Conservation (phyloP, 2,113 vertebrate species). For the Amphiprion percula region DNA sequence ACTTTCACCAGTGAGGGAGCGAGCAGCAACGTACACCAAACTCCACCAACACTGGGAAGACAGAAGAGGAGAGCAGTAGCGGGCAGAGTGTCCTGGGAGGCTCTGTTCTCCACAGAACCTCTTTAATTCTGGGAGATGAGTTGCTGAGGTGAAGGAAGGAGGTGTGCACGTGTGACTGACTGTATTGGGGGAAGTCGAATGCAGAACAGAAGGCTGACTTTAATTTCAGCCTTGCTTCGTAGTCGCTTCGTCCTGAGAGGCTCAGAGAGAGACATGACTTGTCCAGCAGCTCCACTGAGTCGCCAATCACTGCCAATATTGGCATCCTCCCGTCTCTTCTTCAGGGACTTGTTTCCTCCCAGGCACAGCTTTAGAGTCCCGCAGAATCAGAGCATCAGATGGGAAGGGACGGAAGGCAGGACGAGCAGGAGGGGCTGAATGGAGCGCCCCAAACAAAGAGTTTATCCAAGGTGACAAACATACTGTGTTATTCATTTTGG, state of each 20-base stretch:
- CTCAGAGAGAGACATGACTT: conserved; percentile 21
- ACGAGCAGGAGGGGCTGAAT: too few species aligned
- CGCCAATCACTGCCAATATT: conserved; percentile 63
- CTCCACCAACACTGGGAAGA: not conserved
- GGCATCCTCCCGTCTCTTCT: conserved; percentile 56
- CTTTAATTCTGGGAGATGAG: conserved; percentile 69
- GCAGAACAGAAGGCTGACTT: conserved; percentile 61
- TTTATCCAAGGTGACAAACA: too few species aligned
- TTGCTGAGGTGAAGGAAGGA: not conserved
- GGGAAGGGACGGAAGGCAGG: too few species aligned
- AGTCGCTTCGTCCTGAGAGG: conserved; percentile 55
- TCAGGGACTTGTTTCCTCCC: too few species aligned
- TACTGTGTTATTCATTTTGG: too few species aligned
- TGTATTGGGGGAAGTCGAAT: conserved; percentile 52
- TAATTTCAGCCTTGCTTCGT: conserved; percentile 77
- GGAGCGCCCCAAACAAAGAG: too few species aligned
- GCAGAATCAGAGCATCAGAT: too few species aligned
- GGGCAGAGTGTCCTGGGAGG: conserved; percentile 57
- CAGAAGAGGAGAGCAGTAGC: not conserved
- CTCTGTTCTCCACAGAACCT: conserved; percentile 60
- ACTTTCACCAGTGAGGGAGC: not conserved
- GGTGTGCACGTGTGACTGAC: not conserved
- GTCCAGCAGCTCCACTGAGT: conserved; percentile 45
- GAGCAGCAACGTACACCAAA: not conserved
- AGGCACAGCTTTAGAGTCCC: too few species aligned